phyloP scores from a whole-genome alignment of 2,888 invertebrate genomes.

The Linnaemya tessellans region DNA sequence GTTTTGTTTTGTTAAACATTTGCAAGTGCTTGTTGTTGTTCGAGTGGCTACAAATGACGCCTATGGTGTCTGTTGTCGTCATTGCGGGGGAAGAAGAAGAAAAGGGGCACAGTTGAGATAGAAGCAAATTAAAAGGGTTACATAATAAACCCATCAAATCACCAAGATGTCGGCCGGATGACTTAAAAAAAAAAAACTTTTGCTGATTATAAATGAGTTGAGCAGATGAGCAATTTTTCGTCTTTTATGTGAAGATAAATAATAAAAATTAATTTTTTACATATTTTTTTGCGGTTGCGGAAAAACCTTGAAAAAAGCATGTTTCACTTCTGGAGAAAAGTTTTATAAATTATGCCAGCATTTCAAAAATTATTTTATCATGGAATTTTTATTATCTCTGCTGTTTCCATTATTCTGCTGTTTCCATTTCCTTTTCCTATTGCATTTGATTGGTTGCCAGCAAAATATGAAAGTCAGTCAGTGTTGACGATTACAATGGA shows the following conservation, averaged over 20 bases:
- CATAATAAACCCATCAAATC: not conserved
- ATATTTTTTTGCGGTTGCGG: not conserved
- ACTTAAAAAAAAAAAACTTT: not conserved
- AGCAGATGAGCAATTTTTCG: not conserved
- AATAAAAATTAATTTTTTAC: not conserved
- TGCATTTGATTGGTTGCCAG: constrained; percentile 38
- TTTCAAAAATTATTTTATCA: constrained; percentile 14
- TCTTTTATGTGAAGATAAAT: not conserved
- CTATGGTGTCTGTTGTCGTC: not conserved
- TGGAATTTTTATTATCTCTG: constrained; percentile 9
- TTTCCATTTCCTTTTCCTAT: not conserved
- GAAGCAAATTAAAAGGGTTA: constrained; percentile 31
- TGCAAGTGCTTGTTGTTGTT: constrained; percentile 34
- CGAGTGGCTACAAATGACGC: not conserved
- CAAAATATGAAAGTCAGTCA: constrained; percentile 16
- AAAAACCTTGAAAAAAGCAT: constrained; percentile 17
- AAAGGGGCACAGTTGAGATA: not conserved
- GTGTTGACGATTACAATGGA: constrained; percentile 12
- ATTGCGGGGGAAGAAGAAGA: not conserved
- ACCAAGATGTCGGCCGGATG: not conserved
- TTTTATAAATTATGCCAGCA: constrained; percentile 20
- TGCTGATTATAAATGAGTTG: not conserved
- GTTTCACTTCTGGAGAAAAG: not conserved
- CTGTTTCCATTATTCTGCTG: not conserved
- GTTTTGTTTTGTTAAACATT: constrained; percentile 23